These are phyloP conservation scores for Stenodema calcarata DNA, from an alignment of 2,888 invertebrate genomes.

Conservation along the genomic window DNA sequence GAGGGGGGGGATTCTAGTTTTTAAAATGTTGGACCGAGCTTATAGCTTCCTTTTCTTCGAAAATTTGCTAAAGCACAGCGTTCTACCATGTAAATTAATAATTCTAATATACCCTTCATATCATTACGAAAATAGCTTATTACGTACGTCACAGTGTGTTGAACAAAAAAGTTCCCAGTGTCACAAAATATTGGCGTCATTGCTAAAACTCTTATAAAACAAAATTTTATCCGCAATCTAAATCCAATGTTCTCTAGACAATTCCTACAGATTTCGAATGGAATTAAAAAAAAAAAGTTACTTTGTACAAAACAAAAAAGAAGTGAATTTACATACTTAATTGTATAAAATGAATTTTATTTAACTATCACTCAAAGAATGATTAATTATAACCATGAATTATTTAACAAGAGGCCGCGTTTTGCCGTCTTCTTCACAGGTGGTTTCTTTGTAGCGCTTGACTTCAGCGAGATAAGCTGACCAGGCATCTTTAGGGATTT, in stretches of 20 bases:
- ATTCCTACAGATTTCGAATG: neutral
- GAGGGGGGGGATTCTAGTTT: too few species aligned
- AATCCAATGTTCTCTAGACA: neutral
- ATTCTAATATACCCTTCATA: too few species aligned
- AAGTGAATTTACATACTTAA: neutral
- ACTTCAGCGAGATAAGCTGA: slow-evolving; percentile 93
- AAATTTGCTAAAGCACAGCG: too few species aligned
- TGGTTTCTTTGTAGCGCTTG: slow-evolving; percentile 88
- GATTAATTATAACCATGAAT: slow-evolving; percentile 57
- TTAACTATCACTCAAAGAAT: neutral
- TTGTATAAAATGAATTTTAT: neutral
- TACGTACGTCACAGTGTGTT: too few species aligned
- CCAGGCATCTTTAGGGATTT: slow-evolving; percentile 80
- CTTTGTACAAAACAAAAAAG: slow-evolving; percentile 6
- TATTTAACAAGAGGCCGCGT: slow-evolving; percentile 90
- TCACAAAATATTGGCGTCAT: neutral
- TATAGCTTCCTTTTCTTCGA: too few species aligned
- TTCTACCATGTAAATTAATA: too few species aligned
- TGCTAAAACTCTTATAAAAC: neutral
- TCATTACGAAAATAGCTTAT: too few species aligned
- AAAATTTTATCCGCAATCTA: neutral
- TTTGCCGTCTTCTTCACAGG: slow-evolving; percentile 88
- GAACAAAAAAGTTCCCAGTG: neutral
- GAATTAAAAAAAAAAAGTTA: neutral
- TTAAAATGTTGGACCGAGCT: too few species aligned